Evolutionary conservation across 2,888 invertebrate species (phyloP).

Genomic region (Falcaria lacertinaria): DNA sequence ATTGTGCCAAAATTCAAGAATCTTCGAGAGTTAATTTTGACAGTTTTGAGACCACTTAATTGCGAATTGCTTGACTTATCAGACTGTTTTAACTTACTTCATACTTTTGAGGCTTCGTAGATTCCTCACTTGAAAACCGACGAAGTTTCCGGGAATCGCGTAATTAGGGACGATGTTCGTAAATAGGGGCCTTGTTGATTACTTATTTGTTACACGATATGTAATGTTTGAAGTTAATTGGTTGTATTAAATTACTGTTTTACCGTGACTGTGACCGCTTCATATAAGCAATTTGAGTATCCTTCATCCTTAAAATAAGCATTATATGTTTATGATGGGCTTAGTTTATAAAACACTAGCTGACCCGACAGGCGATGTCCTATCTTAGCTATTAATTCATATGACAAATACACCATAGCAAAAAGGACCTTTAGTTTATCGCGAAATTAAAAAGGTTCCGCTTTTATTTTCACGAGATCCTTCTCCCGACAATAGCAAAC

Average conservation of each 20-base stretch:
- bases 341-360: no score
- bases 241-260: background rate
- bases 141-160: background rate
- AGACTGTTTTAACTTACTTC: slow-evolving; percentile 25
- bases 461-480: no score
- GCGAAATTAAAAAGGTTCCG: no score
- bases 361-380: no score
- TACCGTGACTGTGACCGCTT: no score
- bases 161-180: background rate
- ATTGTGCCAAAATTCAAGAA: slow-evolving; percentile 24
- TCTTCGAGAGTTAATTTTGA: slow-evolving; percentile 34
- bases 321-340: no score
- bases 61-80: slow-evolving; percentile 52
- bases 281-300: no score
- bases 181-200: background rate
- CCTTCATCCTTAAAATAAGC: no score
- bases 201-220: background rate
- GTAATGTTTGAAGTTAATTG: background rate
- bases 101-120: slow-evolving; percentile 7
- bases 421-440: no score
- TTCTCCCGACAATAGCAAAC: no score
- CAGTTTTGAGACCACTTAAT: slow-evolving; percentile 45
- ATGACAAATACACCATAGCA: no score
- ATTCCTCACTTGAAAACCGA: background rate
- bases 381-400: no score